phyloP scores from a whole-genome alignment of 2,113 vertebrate species.

The Origma solitaria region DNA sequence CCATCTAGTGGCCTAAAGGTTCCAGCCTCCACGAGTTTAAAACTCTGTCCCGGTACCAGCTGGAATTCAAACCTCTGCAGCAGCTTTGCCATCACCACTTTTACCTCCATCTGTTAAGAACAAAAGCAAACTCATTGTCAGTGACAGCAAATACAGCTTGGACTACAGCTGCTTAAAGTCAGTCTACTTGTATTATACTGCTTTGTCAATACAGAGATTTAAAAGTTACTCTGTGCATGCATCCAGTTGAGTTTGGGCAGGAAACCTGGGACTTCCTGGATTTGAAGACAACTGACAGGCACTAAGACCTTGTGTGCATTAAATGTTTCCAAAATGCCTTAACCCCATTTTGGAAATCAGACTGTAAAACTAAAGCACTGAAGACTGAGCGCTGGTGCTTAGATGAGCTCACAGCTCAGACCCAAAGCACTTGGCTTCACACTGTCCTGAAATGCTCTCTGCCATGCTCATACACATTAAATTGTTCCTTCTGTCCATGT shows the following conservation, averaged over 20 bases:
- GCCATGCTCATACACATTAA: neutral
- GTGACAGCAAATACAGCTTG: neutral
- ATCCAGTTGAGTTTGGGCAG: neutral
- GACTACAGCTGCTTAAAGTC: neutral
- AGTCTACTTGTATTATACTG: neutral
- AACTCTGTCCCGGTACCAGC: constrained; percentile 80
- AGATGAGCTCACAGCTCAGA: neutral
- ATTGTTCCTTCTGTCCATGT: neutral
- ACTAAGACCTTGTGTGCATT: neutral
- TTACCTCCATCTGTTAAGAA: constrained; percentile 84
- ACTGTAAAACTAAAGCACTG: neutral
- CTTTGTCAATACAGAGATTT: neutral
- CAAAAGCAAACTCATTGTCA: neutral
- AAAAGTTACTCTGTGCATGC: neutral
- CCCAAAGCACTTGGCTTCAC: neutral
- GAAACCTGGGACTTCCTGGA: neutral
- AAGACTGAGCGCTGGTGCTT: neutral
- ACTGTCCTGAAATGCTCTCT: neutral
- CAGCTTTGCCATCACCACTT: constrained; percentile 90
- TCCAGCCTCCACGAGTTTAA: constrained; percentile 76
- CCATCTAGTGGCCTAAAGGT: constrained; percentile 79
- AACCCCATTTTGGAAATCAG: neutral
- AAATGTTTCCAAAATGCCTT: neutral
- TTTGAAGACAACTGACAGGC: neutral
- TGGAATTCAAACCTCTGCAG: constrained; percentile 88